Evolutionary conservation across 2,888 invertebrate species (phyloP).

Genomic region (Orthosia gracilis): DNA sequence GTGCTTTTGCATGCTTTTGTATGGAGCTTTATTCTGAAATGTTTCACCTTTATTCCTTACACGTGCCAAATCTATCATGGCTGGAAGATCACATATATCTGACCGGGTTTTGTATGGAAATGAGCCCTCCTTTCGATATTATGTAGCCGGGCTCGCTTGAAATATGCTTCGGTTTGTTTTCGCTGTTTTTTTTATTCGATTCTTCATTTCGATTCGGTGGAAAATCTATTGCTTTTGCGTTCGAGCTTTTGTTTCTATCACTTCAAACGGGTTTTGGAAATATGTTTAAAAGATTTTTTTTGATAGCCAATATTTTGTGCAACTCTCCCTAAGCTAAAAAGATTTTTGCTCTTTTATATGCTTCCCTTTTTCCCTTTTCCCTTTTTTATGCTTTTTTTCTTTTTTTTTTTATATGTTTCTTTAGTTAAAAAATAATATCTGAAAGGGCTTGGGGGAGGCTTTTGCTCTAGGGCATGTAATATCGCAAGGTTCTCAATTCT

Average conservation of each 20-base stretch:
- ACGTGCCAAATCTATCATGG: conserved; percentile 39
- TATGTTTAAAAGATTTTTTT: background rate
- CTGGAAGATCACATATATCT: conserved; percentile 35
- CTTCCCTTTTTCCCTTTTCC: too few relatives aligned
- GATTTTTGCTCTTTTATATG: background rate
- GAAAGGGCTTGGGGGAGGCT: too few relatives aligned
- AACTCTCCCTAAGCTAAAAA: background rate
- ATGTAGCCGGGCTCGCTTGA: conserved; percentile 25
- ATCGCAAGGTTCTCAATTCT: too few relatives aligned
- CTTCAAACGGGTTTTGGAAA: background rate
- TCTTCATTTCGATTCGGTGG: conserved; percentile 33
- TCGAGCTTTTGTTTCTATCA: conserved; percentile 1
- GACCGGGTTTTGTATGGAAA: conserved; percentile 46
- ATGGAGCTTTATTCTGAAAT: conserved; percentile 24
- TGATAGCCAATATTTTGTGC: background rate
- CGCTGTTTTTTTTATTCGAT: conserved; percentile 33
- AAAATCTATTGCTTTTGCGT: conserved; percentile 14
- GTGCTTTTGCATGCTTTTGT: conserved; percentile 18
- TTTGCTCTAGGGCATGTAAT: too few relatives aligned
- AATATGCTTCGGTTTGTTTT: conserved; percentile 30
- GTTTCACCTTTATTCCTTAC: conserved; percentile 36
- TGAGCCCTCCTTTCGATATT: conserved; percentile 32
- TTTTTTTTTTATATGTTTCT: too few relatives aligned
- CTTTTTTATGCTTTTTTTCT: too few relatives aligned
- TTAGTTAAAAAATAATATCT: too few relatives aligned